A percentile compares a stretch with the other conserved stretches of the same genome.
These are phyloP conservation scores for Sinosuthora webbiana DNA, from an alignment of 2,113 vertebrate species.

Conservation along the genomic window DNA sequence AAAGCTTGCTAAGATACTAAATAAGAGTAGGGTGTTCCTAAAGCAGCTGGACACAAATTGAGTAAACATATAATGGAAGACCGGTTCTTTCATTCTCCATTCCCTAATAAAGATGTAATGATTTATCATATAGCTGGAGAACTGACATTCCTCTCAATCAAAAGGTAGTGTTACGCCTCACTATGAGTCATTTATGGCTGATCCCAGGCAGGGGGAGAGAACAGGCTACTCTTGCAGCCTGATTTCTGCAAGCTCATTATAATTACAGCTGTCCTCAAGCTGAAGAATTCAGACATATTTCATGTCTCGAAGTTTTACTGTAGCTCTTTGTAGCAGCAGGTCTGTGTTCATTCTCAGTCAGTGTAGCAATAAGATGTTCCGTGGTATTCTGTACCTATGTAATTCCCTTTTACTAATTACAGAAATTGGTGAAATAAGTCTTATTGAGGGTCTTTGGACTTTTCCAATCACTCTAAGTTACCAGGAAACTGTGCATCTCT, in stretches of 20 bases:
- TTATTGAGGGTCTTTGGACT: background rate
- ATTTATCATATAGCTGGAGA: constrained; percentile 19
- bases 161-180: constrained; percentile 34
- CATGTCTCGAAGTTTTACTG: background rate
- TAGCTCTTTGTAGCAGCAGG: constrained; percentile 1
- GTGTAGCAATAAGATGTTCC: background rate
- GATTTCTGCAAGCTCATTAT: constrained; percentile 24
- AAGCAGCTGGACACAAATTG: constrained; percentile 60
- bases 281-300: constrained; percentile 20
- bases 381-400: background rate
- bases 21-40: background rate
- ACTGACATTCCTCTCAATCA: constrained; percentile 9
- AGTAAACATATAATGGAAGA: constrained; percentile 1
- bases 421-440: background rate
- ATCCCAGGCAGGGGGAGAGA: background rate
- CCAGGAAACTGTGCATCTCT: background rate
- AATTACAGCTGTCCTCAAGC: constrained; percentile 46
- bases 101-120: constrained; percentile 35
- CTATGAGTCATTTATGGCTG: constrained; percentile 9
- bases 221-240: constrained; percentile 8
- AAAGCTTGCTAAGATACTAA: constrained; percentile 40
- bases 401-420: background rate
- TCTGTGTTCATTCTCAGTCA: background rate
- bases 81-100: background rate
- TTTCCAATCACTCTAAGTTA: background rate